phyloP scores from a whole-genome alignment of 1,140 invertebrate genomes.

The Drosophila kanapiae region DNA sequence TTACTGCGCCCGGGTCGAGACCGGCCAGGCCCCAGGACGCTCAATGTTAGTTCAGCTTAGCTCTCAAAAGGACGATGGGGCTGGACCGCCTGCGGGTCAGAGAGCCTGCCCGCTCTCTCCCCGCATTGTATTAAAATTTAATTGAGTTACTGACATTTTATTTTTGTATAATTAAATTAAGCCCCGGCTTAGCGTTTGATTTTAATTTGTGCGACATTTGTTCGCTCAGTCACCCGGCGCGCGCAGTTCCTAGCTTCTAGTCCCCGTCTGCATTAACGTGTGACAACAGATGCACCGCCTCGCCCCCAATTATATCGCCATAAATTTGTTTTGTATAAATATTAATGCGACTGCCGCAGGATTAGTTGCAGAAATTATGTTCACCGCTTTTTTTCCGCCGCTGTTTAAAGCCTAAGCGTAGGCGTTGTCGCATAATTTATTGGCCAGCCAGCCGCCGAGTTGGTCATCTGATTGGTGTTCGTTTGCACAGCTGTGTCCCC shows the following conservation, averaged over 20 bases:
- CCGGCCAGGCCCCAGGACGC: slow-evolving; percentile 9
- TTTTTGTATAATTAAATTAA: slow-evolving; percentile 84
- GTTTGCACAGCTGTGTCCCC: slow-evolving; percentile 61
- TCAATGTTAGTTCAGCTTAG: slow-evolving; percentile 76
- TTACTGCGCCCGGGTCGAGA: slow-evolving; percentile 60
- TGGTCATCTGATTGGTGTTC: slow-evolving; percentile 38
- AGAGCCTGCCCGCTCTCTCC: slow-evolving; percentile 7
- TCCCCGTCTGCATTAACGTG: slow-evolving; percentile 55
- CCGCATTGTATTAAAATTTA: slow-evolving; percentile 79
- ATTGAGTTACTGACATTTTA: slow-evolving; percentile 84
- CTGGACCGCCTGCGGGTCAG: slow-evolving; percentile 36
- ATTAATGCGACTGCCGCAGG: slow-evolving; percentile 74
- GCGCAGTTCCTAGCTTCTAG: slow-evolving; percentile 14
- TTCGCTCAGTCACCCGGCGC: slow-evolving; percentile 34
- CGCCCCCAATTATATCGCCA: slow-evolving; percentile 64
- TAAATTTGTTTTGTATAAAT: slow-evolving; percentile 81
- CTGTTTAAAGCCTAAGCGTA: slow-evolving; percentile 56
- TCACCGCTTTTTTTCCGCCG: slow-evolving; percentile 37
- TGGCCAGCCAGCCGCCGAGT: slow-evolving; percentile 43
- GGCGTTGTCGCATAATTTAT: slow-evolving; percentile 71
- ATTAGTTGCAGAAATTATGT: slow-evolving; percentile 81
- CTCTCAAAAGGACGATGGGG: slow-evolving; percentile 16
- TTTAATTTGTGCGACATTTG: slow-evolving; percentile 84
- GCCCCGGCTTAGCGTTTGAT: slow-evolving; percentile 81
- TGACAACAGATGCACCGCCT: slow-evolving; percentile 46